phyloP scores from a whole-genome alignment of 2,797 vertebrate species.

The Halcyon badia region DNA sequence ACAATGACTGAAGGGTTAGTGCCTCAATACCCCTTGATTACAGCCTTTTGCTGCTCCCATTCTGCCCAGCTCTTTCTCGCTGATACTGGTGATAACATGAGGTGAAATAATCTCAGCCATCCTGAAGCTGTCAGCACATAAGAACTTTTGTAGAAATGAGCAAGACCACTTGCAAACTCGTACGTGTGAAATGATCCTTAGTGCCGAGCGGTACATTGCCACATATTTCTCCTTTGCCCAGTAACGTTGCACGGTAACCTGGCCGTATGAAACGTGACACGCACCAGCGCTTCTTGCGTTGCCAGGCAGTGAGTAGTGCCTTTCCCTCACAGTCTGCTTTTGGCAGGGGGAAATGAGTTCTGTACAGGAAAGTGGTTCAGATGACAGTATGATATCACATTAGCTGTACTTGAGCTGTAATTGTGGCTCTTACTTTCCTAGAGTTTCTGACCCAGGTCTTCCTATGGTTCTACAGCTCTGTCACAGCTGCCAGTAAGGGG shows the following conservation, averaged over 20 bases:
- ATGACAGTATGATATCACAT: neutral
- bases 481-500: neutral
- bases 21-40: neutral
- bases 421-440: neutral
- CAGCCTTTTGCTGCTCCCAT: neutral
- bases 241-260: neutral
- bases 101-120: neutral
- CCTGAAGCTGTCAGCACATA: neutral
- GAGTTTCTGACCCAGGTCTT: neutral
- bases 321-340: neutral
- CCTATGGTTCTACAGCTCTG: neutral
- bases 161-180: neutral
- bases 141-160: neutral
- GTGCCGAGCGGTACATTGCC: neutral
- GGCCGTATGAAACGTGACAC: neutral
- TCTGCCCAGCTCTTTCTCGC: neutral
- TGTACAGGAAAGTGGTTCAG: neutral
- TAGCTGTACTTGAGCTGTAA: neutral
- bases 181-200: neutral
- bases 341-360: neutral
- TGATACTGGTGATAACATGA: neutral
- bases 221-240: neutral
- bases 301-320: neutral
- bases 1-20: neutral
- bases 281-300: too few species aligned